Percentiles rank a stretch among this genome's conserved stretches.
Evolutionary conservation across 2,888 invertebrate species (phyloP).

Genomic region (Limnephilus auricula): DNA sequence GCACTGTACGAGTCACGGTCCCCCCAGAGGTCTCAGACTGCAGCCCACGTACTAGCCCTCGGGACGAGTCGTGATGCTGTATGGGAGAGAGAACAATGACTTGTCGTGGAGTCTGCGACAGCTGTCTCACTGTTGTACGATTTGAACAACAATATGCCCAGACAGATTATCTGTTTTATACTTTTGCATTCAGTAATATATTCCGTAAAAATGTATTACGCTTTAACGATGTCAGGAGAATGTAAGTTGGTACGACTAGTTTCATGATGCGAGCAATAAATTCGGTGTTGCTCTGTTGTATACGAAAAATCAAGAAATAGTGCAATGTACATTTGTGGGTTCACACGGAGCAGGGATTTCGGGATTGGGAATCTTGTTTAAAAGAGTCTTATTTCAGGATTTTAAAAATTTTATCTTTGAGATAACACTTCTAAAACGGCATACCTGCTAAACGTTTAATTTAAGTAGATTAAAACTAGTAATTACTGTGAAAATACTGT

Average conservation of each 20-base stretch:
- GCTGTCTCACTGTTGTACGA: conserved; percentile 5
- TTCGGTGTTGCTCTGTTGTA: not conserved
- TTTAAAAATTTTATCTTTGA: too few relatives aligned
- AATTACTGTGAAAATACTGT: too few relatives aligned
- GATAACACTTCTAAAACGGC: too few relatives aligned
- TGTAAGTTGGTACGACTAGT: not conserved
- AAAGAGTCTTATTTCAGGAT: too few relatives aligned
- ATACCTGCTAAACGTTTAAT: too few relatives aligned
- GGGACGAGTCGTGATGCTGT: conserved; percentile 13
- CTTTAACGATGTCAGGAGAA: not conserved
- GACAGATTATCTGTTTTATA: not conserved
- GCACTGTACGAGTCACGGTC: not conserved
- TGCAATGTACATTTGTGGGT: not conserved
- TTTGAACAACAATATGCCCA: not conserved
- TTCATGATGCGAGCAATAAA: not conserved
- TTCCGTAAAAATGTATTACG: not conserved
- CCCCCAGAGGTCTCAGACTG: not conserved
- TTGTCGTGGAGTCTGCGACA: conserved; percentile 5
- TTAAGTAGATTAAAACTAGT: too few relatives aligned
- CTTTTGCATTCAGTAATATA: not conserved
- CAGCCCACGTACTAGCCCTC: conserved; percentile 3
- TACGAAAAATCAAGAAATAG: too few relatives aligned
- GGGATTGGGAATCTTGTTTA: not conserved
- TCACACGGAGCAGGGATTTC: not conserved
- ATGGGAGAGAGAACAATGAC: conserved; percentile 18